phyloP scores from a whole-genome alignment of 1,140 invertebrate genomes.

The Mactra quadrangularis region DNA sequence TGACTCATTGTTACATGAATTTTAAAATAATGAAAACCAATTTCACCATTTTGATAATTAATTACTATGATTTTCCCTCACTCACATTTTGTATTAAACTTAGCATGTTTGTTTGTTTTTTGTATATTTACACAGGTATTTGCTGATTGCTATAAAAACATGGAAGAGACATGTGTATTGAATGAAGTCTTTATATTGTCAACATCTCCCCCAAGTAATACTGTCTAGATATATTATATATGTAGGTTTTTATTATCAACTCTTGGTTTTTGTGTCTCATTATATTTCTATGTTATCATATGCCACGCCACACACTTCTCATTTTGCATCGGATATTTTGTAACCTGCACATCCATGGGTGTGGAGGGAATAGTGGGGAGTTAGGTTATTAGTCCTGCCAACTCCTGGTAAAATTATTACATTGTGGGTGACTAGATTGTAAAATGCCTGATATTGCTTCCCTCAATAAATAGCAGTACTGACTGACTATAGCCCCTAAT shows the following conservation, averaged over 20 bases:
- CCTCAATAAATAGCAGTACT: too few species aligned
- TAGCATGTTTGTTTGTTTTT: constrained; percentile 44
- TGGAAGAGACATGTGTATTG: constrained; percentile 30
- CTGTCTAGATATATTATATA: not conserved
- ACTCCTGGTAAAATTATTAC: not conserved
- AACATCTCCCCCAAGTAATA: too few species aligned
- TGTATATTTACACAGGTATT: constrained; percentile 50
- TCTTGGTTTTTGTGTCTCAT: too few species aligned
- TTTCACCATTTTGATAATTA: too few species aligned
- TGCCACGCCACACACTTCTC: not conserved
- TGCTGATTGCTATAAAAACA: constrained; percentile 43
- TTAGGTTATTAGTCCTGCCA: not conserved
- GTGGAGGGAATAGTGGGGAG: not conserved
- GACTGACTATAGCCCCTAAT: too few species aligned
- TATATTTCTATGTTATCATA: too few species aligned
- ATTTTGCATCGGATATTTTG: not conserved
- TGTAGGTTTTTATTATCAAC: not conserved
- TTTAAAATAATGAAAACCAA: too few species aligned
- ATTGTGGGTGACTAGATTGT: not conserved
- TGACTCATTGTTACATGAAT: too few species aligned
- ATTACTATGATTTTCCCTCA: too few species aligned
- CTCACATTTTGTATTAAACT: too few species aligned
- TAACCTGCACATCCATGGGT: not conserved
- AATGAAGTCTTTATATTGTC: not conserved
- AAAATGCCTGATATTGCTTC: too few species aligned